These are phyloP conservation scores for Capromys pilorides DNA, from an alignment of 2,797 vertebrate genomes.

Conservation along the genomic window DNA sequence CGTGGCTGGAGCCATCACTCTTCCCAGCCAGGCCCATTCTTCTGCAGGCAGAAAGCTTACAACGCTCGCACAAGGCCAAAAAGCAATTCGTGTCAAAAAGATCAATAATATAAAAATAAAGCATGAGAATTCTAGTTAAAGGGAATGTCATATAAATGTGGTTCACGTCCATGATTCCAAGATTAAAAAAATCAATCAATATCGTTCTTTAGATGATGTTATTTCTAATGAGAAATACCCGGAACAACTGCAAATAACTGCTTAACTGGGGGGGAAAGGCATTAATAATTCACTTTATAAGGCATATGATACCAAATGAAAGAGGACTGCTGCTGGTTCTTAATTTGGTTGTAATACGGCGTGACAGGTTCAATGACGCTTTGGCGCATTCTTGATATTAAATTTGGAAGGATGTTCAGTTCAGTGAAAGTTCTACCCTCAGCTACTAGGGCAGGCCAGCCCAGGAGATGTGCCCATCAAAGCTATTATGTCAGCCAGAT, in stretches of 20 bases:
- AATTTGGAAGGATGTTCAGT: conserved; percentile 54
- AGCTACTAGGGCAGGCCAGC: conserved; percentile 5
- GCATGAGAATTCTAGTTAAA: conserved; percentile 85
- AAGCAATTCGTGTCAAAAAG: conserved; percentile 85
- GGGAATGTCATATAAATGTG: conserved; percentile 85
- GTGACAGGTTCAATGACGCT: conserved; percentile 77
- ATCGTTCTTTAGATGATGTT: conserved; percentile 87
- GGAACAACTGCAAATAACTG: conserved; percentile 84
- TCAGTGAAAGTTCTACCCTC: conserved; percentile 27
- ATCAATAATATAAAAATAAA: conserved; percentile 88
- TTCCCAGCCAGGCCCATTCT: conserved; percentile 46
- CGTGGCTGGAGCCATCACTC: conserved; percentile 58
- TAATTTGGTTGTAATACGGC: conserved; percentile 84
- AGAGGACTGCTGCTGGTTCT: conserved; percentile 82
- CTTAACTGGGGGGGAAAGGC: conserved; percentile 83
- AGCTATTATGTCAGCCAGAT: neutral
- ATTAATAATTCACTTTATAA: conserved; percentile 89
- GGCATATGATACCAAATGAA: conserved; percentile 78
- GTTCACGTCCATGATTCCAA: conserved; percentile 85
- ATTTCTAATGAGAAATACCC: conserved; percentile 88
- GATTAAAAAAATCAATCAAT: conserved; percentile 87
- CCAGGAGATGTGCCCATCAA: neutral
- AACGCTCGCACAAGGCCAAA: conserved; percentile 81
- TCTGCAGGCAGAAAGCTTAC: conserved; percentile 80
- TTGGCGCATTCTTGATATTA: conserved; percentile 74